phyloP scores from a whole-genome alignment of 2,888 invertebrate genomes.

The Polylopha cassiicola region DNA sequence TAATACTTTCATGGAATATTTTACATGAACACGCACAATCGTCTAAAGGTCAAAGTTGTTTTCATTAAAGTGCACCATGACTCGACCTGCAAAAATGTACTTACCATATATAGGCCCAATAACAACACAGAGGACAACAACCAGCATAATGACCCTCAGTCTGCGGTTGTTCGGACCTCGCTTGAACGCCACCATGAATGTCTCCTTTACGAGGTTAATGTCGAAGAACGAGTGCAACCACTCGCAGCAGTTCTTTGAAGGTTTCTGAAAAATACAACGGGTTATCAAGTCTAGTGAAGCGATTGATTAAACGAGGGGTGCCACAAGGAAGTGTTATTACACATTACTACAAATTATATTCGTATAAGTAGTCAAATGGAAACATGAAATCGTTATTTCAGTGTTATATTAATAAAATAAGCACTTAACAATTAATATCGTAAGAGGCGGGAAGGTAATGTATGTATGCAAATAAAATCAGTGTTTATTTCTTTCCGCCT shows the following conservation, averaged over 20 bases:
- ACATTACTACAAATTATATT: too few relatives aligned
- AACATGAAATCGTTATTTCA: too few relatives aligned
- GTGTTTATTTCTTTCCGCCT: conserved; percentile 5
- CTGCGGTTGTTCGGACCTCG: conserved; percentile 84
- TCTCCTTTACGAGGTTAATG: conserved; percentile 84
- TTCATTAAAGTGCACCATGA: too few relatives aligned
- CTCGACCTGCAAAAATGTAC: conserved; percentile 38
- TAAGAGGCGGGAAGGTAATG: too few relatives aligned
- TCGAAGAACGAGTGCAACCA: conserved; percentile 86
- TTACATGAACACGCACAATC: too few relatives aligned
- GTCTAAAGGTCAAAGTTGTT: too few relatives aligned
- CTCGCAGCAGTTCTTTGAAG: conserved; percentile 65
- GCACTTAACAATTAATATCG: too few relatives aligned
- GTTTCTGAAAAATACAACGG: conserved; percentile 56
- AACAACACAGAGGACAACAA: conserved; percentile 89
- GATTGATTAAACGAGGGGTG: conserved; percentile 61
- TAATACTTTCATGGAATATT: too few relatives aligned
- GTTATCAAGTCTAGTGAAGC: conserved; percentile 50
- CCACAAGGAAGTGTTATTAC: too few relatives aligned
- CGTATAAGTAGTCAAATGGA: too few relatives aligned
- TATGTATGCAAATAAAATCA: neutral
- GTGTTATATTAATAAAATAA: too few relatives aligned
- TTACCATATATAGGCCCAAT: conserved; percentile 91
- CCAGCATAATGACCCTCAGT: conserved; percentile 84
- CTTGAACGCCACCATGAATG: conserved; percentile 88